Evolutionary conservation across 2,888 invertebrate genomes (phyloP), one percentile per base, ranked within the genome.

Genomic region (Lasius fuliginosus): DNA sequence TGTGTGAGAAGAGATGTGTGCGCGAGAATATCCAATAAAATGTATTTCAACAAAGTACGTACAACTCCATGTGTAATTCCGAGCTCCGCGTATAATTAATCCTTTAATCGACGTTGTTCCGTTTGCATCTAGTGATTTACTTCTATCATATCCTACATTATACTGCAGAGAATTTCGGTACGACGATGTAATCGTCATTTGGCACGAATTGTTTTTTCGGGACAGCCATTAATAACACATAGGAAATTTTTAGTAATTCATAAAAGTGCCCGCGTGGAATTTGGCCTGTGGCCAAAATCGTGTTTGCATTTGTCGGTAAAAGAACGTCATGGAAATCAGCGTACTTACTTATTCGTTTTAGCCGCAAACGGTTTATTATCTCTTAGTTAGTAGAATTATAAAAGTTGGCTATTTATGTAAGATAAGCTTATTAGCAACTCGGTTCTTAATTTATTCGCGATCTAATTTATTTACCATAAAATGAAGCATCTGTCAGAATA

Each of bases 281-380:
- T 86, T 89, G 90, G 90, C 90, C 23, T 83, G 56, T 83, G 58
- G 90, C 90, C 90, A 89, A 85, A 23, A 65, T 82, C 85, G 83
- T 88, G 89, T 89, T 88, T 86, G 85, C 90, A 60, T 79, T 83
- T 86, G 77, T 90, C 89, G 88, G 88, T 88, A 89, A 86, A 84
- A 68, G 58, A 83, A 75, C 82, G 82, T 85, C 88, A 79, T 82
- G 85, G 86, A 89, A 89, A 89, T 86, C 27, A 71, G 79, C 53
- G 53, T 62, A 30, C 84, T 23, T 23, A 23, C 36, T 89, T 86
- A 85, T 85, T 88, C 86, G 82, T 84, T 82, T 67, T 76, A 76
- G 84, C 56, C 69, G 46, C 65, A 53, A 40, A n/a, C 81, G 60
- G 73, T 77, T 87, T 71, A 64, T 73, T 33, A 53, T 23, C 27